phyloP scores from a whole-genome alignment of 2,797 vertebrate genomes.

The Pteronotus mesoamericanus region DNA sequence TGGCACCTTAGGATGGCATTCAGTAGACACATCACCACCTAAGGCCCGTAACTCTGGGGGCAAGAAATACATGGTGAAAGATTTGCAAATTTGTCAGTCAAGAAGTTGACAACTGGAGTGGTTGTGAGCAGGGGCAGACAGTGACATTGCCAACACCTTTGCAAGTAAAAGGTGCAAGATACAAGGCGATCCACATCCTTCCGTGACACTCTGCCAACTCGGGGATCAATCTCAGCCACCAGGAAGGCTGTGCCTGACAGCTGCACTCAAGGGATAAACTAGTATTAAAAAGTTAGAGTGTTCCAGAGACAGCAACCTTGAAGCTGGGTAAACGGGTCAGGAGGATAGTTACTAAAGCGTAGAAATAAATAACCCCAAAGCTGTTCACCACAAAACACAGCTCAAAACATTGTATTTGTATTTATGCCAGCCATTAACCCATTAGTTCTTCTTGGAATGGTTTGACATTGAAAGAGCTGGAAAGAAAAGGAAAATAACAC shows the following conservation, averaged over 20 bases:
- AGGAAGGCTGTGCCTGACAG: neutral
- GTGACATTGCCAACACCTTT: slow-evolving; percentile 1
- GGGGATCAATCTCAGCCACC: neutral
- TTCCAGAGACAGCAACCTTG: neutral
- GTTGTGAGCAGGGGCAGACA: neutral
- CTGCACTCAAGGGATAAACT: neutral
- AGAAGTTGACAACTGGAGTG: neutral
- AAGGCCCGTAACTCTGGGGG: neutral
- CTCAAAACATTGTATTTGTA: neutral
- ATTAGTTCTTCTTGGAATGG: neutral
- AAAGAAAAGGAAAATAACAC: neutral
- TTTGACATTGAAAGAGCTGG: neutral
- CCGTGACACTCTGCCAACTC: neutral
- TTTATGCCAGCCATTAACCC: neutral
- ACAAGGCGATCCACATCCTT: neutral
- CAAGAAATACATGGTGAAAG: neutral
- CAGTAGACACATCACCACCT: neutral
- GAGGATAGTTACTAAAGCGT: neutral
- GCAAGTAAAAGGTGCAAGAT: neutral
- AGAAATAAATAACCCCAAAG: neutral
- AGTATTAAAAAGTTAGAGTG: neutral
- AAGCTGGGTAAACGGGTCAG: neutral
- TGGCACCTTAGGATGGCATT: neutral
- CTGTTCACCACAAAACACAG: neutral
- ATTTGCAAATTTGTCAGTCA: slow-evolving; percentile 44